Evolutionary conservation across 2,797 vertebrate species (phyloP).

Genomic region (Varecia variegata): DNA sequence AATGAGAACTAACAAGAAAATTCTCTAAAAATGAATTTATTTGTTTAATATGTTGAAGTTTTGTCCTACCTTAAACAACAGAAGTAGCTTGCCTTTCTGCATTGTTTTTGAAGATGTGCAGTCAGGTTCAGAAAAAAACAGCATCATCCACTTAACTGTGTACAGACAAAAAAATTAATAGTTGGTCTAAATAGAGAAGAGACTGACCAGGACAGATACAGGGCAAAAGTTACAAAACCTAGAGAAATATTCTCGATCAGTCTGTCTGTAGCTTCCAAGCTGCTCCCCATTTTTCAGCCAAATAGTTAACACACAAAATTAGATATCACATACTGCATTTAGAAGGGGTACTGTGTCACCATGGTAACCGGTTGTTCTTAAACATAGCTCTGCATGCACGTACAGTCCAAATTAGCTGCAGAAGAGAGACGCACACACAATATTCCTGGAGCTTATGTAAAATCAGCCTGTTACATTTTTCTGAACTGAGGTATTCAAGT

Average conservation of each 20-base stretch:
- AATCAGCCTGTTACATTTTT: constrained; percentile 37
- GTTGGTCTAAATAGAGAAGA: neutral
- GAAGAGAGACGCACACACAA: neutral
- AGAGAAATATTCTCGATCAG: neutral
- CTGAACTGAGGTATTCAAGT: neutral
- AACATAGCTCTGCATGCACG: neutral
- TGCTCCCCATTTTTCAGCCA: neutral
- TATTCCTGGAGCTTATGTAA: constrained; percentile 36
- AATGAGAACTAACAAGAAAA: constrained; percentile 55
- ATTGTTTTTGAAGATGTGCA: constrained; percentile 28
- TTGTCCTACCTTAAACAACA: constrained; percentile 8
- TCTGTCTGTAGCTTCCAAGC: neutral
- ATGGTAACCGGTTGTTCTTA: constrained; percentile 79
- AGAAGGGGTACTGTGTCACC: constrained; percentile 69
- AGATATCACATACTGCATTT: constrained; percentile 70
- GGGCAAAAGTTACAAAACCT: neutral
- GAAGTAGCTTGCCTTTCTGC: neutral
- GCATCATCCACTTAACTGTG: neutral
- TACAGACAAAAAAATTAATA: neutral
- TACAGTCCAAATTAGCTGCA: constrained; percentile 39
- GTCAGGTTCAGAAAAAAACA: neutral
- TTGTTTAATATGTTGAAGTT: constrained; percentile 18
- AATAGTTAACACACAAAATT: constrained; percentile 37
- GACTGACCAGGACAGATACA: neutral
- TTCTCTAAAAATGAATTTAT: constrained; percentile 52